A percentile compares a stretch with the other conserved stretches of the same genome.
These are phyloP conservation scores for Cephalophus harveyi DNA, from an alignment of 2,113 vertebrate genomes.

Conservation along the genomic window DNA sequence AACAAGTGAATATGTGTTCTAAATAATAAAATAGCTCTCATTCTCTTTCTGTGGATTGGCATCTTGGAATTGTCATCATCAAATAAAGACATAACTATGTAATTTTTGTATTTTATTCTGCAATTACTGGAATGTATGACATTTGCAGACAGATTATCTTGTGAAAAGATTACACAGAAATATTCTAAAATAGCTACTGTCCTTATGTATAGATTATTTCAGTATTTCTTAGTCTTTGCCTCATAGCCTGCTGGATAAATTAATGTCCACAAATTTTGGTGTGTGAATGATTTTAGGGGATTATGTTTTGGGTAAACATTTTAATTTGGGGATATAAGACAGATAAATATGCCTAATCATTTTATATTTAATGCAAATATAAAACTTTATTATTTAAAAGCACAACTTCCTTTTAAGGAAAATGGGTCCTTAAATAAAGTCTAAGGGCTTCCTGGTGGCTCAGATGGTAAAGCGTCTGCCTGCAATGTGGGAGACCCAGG, in stretches of 20 bases:
- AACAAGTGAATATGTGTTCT: neutral
- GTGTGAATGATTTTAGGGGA: neutral
- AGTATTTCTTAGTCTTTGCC: neutral
- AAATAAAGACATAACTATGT: neutral
- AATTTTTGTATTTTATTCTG: neutral
- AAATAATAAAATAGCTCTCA: neutral
- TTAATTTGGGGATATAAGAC: constrained; percentile 3
- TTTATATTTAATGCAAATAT: constrained; percentile 2
- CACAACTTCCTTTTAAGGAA: neutral
- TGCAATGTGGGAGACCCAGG: neutral
- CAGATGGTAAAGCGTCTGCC: neutral
- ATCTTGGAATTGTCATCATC: neutral
- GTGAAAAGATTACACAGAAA: neutral
- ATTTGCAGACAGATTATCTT: neutral
- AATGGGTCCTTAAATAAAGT: neutral
- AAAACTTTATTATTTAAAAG: neutral
- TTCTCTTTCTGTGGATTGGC: neutral
- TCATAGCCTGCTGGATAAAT: neutral
- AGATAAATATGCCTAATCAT: neutral
- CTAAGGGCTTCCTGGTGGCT: neutral
- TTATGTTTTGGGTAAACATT: neutral
- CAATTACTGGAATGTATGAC: neutral
- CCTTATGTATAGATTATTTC: constrained; percentile 16
- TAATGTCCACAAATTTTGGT: neutral
- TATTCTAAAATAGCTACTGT: constrained; percentile 27